These are phyloP conservation scores for Lycaon pictus DNA, from an alignment of 2,113 vertebrate species.

Conservation along the genomic window DNA sequence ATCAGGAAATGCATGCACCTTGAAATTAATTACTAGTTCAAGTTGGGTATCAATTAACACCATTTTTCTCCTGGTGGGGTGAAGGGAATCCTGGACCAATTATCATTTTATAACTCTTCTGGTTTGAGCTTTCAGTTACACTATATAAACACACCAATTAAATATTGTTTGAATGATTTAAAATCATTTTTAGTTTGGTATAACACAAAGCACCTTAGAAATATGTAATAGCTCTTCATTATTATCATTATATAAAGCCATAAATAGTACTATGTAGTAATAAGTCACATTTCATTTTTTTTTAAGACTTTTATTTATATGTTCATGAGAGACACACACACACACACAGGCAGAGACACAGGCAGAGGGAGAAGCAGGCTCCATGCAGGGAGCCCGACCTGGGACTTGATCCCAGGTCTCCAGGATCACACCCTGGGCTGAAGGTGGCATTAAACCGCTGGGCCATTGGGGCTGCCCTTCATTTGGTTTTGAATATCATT, in stretches of 20 bases:
- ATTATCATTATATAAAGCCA: background rate
- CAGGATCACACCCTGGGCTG: too few relatives aligned
- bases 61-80: background rate
- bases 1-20: background rate
- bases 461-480: too few relatives aligned
- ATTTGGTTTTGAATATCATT: background rate
- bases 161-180: background rate
- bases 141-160: background rate
- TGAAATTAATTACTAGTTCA: background rate
- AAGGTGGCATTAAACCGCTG: too few relatives aligned
- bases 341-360: too few relatives aligned
- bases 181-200: background rate
- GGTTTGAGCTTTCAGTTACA: background rate
- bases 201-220: background rate
- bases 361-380: too few relatives aligned
- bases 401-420: too few relatives aligned
- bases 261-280: background rate
- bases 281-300: background rate
- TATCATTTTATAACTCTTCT: background rate
- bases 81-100: background rate
- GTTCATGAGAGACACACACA: too few relatives aligned
- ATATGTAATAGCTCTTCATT: background rate
- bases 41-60: background rate
- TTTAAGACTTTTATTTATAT: too few relatives aligned
- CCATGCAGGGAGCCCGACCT: too few relatives aligned